Conservation (phyloP, 2,113 vertebrate species). For the Petroica traversi region DNA sequence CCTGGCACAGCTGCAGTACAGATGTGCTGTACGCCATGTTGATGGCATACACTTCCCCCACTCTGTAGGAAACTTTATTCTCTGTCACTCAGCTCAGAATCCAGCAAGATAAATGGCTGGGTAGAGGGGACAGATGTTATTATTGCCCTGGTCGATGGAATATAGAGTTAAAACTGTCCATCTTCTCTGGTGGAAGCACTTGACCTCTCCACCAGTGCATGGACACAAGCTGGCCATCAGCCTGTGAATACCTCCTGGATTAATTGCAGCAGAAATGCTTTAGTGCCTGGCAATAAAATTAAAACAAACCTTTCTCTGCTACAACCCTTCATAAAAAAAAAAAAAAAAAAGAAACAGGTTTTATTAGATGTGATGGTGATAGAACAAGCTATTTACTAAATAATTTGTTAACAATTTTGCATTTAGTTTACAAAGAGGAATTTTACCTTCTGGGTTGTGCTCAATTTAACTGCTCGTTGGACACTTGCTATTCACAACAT, state of each 20-base stretch:
- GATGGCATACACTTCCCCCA: background rate
- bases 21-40: background rate
- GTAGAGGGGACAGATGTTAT: background rate
- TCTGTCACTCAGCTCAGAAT: background rate
- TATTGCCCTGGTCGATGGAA: background rate
- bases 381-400: background rate
- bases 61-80: background rate
- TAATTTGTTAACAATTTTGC: background rate
- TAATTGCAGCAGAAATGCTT: background rate
- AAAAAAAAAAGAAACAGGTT: background rate
- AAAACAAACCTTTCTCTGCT: background rate
- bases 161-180: background rate
- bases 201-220: background rate
- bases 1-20: slow-evolving; percentile 5
- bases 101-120: background rate
- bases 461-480: slow-evolving; percentile 1
- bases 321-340: background rate
- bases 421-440: background rate
- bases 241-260: background rate
- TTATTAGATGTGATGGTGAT: background rate
- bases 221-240: background rate
- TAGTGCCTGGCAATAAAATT: background rate
- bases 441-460: background rate
- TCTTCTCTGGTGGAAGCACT: background rate
- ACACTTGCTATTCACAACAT: slow-evolving; percentile 17